Evolutionary conservation across 1,140 invertebrate species (phyloP).

Genomic region (Heterodera carotae): DNA sequence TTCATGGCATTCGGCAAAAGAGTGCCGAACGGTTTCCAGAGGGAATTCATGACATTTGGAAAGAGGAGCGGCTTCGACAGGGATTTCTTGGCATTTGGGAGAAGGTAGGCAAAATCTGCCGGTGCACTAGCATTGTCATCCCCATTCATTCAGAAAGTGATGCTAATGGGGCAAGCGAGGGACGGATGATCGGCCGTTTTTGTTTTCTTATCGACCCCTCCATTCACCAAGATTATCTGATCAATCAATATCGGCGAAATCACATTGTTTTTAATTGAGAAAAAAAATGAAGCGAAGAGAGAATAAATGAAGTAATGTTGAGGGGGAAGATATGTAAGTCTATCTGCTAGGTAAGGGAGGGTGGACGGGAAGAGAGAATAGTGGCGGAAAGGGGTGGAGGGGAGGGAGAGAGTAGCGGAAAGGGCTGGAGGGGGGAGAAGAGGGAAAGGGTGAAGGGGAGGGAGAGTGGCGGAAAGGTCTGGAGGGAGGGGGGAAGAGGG

Average conservation of each 20-base stretch:
- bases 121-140: background rate
- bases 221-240: background rate
- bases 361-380: too few species aligned
- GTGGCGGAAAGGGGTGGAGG: too few species aligned
- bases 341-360: too few species aligned
- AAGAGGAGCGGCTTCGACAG: slow-evolving; percentile 21
- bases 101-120: background rate
- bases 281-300: background rate
- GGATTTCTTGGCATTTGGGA: slow-evolving; percentile 23
- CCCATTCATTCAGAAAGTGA: background rate
- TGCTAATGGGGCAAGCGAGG: background rate
- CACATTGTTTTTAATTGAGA: too few species aligned
- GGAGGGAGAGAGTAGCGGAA: background rate
- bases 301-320: background rate
- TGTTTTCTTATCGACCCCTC: background rate
- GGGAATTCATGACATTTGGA: slow-evolving; percentile 37
- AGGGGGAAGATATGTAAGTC: background rate
- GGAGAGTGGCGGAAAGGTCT: too few species aligned
- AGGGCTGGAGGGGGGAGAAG: background rate
- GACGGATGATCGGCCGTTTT: background rate
- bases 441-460: too few species aligned
- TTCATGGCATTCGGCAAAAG: slow-evolving; percentile 36
- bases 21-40: slow-evolving; percentile 19
- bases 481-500: too few species aligned
- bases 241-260: background rate